Percentiles rank a stretch among this genome's conserved stretches.
phyloP scores from a whole-genome alignment of 1,140 invertebrate genomes.

The Grapholita molesta region DNA sequence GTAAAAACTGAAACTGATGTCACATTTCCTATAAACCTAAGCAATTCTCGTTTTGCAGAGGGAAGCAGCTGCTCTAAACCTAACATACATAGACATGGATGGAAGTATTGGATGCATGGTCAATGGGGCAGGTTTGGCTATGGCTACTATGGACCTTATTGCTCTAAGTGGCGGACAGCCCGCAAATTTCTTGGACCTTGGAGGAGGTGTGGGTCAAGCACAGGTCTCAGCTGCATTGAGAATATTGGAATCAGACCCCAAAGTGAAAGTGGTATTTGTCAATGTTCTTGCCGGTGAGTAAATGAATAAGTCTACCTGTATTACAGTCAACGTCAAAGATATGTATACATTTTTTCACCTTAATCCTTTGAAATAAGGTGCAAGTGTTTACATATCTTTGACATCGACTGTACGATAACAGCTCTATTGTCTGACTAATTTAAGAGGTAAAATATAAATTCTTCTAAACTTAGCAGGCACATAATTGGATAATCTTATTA shows the following conservation, averaged over 20 bases:
- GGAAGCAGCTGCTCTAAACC: slow-evolving; percentile 91
- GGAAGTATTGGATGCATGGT: slow-evolving; percentile 98
- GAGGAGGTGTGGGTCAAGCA: slow-evolving; percentile 94
- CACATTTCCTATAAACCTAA: too few relatives aligned
- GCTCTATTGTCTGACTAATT: too few relatives aligned
- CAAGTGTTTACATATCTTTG: too few relatives aligned
- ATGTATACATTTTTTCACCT: too few relatives aligned
- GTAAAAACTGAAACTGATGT: too few relatives aligned
- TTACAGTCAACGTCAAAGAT: too few relatives aligned
- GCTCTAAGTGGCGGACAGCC: slow-evolving; percentile 95
- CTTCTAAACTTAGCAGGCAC: too few relatives aligned
- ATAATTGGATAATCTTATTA: too few relatives aligned
- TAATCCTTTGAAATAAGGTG: too few relatives aligned
- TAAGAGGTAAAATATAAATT: too few relatives aligned
- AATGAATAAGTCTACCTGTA: not conserved
- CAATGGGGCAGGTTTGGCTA: slow-evolving; percentile 98
- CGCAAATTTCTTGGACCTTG: slow-evolving; percentile 98
- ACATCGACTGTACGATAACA: too few relatives aligned
- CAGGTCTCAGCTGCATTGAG: slow-evolving; percentile 97
- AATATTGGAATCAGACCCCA: slow-evolving; percentile 93
- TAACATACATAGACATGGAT: slow-evolving; percentile 98
- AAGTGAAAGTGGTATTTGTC: slow-evolving; percentile 96
- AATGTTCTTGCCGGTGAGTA: slow-evolving; percentile 96
- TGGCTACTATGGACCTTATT: slow-evolving; percentile 99
- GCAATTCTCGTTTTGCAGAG: slow-evolving; percentile 69